Conservation (phyloP, 53 echinoderm and acorn worm species). For the Echinometra lucunter region DNA sequence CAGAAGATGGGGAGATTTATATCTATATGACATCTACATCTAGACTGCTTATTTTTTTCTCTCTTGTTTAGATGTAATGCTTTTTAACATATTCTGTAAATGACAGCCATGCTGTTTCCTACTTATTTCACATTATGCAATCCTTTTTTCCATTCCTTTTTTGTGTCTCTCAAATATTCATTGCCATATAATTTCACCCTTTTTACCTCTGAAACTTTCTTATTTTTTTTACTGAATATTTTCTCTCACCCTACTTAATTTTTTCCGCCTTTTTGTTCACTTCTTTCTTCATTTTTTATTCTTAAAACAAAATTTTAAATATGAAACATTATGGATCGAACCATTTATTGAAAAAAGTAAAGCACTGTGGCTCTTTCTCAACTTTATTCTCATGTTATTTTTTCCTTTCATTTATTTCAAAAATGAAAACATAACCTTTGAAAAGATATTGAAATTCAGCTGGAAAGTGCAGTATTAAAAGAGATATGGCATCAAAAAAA, state of each 20-base stretch:
- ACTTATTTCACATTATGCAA: neutral
- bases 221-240: neutral
- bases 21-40: slow-evolving; percentile 16
- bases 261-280: neutral
- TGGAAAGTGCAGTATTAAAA: no score
- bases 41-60: neutral
- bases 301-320: neutral
- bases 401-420: neutral
- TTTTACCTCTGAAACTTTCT: neutral
- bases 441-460: no score
- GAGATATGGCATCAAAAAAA: no score
- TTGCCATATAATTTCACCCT: neutral
- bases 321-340: no score
- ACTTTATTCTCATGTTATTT: neutral
- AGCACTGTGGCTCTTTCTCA: neutral
- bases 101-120: neutral
- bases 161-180: neutral
- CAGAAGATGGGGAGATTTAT: neutral
- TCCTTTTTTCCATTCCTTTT: neutral
- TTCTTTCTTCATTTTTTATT: neutral
- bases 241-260: neutral
- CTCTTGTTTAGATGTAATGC: neutral
- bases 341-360: no score
- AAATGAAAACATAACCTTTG: neutral
- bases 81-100: neutral